phyloP scores from a whole-genome alignment of 2,113 vertebrate genomes.

The Rhynchomys soricoides region DNA sequence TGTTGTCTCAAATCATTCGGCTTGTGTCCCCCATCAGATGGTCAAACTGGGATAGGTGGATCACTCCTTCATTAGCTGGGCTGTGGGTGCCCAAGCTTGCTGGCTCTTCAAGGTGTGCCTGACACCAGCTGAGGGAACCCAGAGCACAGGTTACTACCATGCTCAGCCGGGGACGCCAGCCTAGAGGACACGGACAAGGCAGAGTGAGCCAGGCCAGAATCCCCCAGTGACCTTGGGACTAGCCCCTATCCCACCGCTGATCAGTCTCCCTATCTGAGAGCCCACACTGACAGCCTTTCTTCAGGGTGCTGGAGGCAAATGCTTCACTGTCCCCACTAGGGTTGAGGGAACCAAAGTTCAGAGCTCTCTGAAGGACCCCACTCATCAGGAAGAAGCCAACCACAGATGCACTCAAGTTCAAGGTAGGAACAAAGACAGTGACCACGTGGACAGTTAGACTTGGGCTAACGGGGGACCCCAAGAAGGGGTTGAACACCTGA shows the following conservation, averaged over 20 bases:
- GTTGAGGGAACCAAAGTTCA: neutral
- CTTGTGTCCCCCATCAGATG: neutral
- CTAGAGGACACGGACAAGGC: conserved; percentile 1
- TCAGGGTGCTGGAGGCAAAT: accelerated
- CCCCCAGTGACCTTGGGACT: neutral
- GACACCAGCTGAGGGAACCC: conserved; percentile 92
- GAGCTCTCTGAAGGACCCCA: neutral
- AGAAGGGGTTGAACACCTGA: neutral
- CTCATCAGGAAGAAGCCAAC: neutral
- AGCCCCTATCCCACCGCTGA: neutral
- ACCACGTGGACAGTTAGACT: neutral
- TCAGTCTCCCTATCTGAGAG: neutral
- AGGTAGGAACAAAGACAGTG: neutral
- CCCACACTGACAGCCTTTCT: neutral
- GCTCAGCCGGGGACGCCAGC: conserved; percentile 81
- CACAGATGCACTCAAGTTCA: neutral
- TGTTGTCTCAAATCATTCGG: conserved; percentile 6
- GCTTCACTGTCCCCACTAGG: neutral
- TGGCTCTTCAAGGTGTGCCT: conserved; percentile 79
- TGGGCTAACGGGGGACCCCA: neutral
- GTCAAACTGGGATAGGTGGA: neutral
- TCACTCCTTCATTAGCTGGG: conserved; percentile 14
- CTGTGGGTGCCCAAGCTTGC: conserved; percentile 10
- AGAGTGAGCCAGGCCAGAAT: neutral
- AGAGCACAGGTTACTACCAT: conserved; percentile 92